Evolutionary conservation across 2,888 invertebrate genomes (phyloP).

Genomic region (Cantharis rustica): DNA sequence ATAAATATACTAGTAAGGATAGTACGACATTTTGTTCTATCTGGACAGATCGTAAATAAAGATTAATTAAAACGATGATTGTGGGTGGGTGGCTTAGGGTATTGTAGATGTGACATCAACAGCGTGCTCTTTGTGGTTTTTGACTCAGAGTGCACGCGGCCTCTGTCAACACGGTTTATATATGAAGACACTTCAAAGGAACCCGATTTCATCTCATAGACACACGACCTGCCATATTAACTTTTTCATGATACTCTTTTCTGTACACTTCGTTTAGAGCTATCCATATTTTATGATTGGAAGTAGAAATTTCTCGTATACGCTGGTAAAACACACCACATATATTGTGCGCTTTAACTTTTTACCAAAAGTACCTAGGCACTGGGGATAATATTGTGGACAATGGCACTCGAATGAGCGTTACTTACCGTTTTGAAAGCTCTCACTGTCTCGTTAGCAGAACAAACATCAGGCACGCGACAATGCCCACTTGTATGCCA

Average conservation of each 20-base stretch:
- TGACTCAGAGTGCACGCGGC: slow-evolving; percentile 49
- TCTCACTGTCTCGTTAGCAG: slow-evolving; percentile 39
- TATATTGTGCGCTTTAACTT: neutral
- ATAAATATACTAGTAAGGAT: neutral
- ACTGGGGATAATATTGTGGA: slow-evolving; percentile 21
- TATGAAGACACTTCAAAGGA: slow-evolving; percentile 48
- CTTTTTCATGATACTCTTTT: slow-evolving; percentile 33
- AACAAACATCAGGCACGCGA: slow-evolving; percentile 40
- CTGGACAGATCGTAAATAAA: neutral
- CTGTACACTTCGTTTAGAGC: slow-evolving; percentile 1
- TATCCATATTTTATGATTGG: neutral
- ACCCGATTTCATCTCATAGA: slow-evolving; percentile 30
- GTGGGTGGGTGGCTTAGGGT: slow-evolving; percentile 17
- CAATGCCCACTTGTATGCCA: slow-evolving; percentile 36
- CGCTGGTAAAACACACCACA: neutral
- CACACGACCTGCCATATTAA: slow-evolving; percentile 38
- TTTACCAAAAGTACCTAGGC: neutral
- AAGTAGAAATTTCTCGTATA: neutral
- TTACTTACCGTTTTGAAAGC: slow-evolving; percentile 33
- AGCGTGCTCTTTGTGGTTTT: slow-evolving; percentile 44
- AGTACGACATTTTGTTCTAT: neutral
- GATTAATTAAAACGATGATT: slow-evolving; percentile 22
- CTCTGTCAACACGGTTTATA: slow-evolving; percentile 47
- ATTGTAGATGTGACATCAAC: slow-evolving; percentile 28
- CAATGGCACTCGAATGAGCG: slow-evolving; percentile 31